Evolutionary conservation across 2,113 vertebrate genomes (phyloP).

Genomic region (Scalopus aquaticus): DNA sequence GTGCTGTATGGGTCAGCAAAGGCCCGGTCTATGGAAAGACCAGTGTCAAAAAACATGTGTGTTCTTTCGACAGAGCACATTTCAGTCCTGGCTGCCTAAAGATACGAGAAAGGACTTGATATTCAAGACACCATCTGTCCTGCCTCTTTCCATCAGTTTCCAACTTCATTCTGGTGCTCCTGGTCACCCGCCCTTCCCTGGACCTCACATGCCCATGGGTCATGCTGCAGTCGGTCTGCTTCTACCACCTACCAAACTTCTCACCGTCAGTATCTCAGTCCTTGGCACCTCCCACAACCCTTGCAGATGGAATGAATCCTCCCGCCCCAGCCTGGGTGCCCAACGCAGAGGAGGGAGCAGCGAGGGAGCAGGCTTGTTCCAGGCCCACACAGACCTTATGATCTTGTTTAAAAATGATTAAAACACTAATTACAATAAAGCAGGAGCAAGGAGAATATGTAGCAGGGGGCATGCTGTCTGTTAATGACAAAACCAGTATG

Average conservation of each 20-base stretch:
- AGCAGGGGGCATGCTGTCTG: background rate
- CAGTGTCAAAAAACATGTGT: background rate
- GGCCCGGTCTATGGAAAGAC: background rate
- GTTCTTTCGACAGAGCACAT: background rate
- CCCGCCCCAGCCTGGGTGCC: background rate
- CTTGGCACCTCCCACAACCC: background rate
- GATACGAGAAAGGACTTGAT: background rate
- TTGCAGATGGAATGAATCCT: accelerated
- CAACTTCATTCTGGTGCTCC: background rate
- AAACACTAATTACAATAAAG: constrained; percentile 39
- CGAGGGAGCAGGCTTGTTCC: background rate
- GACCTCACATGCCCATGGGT: background rate
- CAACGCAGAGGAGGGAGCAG: accelerated
- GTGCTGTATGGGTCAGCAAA: background rate
- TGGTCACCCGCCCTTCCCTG: background rate
- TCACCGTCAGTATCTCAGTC: background rate
- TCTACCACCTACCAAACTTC: background rate
- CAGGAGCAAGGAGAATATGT: background rate
- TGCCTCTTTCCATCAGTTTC: background rate
- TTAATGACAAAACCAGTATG: constrained; percentile 18
- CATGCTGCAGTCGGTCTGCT: background rate
- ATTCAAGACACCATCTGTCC: too few relatives aligned
- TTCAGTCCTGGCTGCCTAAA: background rate
- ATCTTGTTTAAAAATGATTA: constrained; percentile 47
- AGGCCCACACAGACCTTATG: background rate